Percentiles rank a stretch among this genome's conserved stretches.
Evolutionary conservation across 2,113 vertebrate genomes (phyloP).

Genomic region (Mesitornis unicolor): DNA sequence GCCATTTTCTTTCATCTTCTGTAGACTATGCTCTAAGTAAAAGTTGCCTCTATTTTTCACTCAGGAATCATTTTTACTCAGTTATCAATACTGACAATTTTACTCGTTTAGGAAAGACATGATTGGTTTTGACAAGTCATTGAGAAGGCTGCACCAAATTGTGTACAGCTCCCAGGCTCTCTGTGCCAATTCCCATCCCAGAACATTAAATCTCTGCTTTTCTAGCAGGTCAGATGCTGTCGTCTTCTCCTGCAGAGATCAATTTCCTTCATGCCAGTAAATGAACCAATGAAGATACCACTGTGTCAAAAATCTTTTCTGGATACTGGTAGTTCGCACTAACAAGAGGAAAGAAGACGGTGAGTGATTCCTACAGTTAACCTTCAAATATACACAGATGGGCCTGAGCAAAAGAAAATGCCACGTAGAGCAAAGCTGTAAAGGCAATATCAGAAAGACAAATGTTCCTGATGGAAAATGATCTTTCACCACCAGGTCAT

Average conservation of each 20-base stretch:
- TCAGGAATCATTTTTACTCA: not conserved
- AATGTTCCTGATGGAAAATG: not conserved
- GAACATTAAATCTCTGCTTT: not conserved
- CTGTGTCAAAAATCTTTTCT: not conserved
- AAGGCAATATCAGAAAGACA: not conserved
- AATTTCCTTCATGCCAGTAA: not conserved
- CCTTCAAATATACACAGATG: not conserved
- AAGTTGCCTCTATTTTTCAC: not conserved
- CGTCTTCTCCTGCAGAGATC: not conserved
- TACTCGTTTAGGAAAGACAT: not conserved
- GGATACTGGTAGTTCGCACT: not conserved
- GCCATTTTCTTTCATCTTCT: not conserved
- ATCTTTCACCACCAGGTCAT: not conserved
- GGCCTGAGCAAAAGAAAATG: not conserved
- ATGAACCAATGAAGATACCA: not conserved
- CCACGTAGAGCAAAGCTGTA: not conserved
- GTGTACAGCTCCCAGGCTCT: not conserved
- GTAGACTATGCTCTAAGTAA: not conserved
- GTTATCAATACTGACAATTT: not conserved
- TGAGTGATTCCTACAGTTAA: slow-evolving; percentile 6
- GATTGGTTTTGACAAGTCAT: not conserved
- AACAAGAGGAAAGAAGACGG: not conserved
- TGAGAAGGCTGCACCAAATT: not conserved
- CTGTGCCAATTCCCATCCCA: not conserved
- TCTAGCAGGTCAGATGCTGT: not conserved